These are phyloP conservation scores for Lasiurus cinereus DNA, from an alignment of 2,113 vertebrate genomes.

Conservation along the genomic window DNA sequence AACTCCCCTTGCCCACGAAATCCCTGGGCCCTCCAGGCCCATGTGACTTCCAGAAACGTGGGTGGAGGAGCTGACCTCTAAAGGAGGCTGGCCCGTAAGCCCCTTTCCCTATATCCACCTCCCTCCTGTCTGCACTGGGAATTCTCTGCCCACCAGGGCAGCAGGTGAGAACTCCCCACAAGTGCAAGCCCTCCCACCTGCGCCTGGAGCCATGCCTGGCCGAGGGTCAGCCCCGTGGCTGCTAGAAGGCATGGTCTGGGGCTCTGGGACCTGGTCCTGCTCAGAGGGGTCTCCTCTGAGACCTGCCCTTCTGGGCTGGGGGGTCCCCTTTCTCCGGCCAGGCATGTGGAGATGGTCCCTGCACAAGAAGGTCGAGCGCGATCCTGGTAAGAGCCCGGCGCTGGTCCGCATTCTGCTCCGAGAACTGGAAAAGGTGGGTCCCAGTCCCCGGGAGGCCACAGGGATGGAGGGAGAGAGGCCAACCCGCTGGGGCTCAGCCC, in stretches of 20 bases:
- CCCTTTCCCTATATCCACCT: background rate
- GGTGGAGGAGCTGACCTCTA: background rate
- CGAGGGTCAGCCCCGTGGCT: background rate
- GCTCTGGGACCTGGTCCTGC: background rate
- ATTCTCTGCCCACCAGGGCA: no score
- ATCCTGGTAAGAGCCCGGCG: conserved; percentile 88
- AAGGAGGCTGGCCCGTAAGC: accelerated
- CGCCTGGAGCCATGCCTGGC: accelerated
- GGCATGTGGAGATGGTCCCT: conserved; percentile 97
- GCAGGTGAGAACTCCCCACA: no score
- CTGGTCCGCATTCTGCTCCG: conserved; percentile 93
- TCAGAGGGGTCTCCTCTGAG: background rate
- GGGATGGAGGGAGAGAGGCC: accelerated
- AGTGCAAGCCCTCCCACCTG: accelerated
- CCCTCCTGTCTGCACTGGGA: background rate
- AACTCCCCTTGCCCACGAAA: background rate
- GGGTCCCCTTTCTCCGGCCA: conserved; percentile 73
- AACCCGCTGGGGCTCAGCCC: accelerated
- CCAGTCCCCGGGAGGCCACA: accelerated
- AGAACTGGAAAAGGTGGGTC: conserved; percentile 94
- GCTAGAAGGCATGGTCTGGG: background rate
- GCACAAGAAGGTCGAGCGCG: conserved; percentile 94
- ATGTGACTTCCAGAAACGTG: accelerated
- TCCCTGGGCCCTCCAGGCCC: accelerated
- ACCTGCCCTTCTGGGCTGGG: no score